Conservation (phyloP, 1,140 invertebrate species). For the Heliconius melpomene region DNA sequence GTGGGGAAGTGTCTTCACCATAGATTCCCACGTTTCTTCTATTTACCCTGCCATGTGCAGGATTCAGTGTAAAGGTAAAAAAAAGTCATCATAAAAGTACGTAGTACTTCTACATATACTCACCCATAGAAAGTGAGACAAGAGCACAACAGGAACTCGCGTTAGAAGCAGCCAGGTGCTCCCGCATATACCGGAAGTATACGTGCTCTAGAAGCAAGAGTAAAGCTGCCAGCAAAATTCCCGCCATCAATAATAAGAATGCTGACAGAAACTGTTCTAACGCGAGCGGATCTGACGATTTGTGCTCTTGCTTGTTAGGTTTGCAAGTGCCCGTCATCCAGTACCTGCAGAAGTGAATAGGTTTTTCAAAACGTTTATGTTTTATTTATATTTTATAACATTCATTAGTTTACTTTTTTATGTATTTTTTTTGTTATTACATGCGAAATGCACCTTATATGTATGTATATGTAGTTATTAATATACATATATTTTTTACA, state of each 20-base stretch:
- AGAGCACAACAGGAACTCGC: slow-evolving; percentile 94
- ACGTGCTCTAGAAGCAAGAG: slow-evolving; percentile 95
- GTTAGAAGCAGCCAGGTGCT: slow-evolving; percentile 93
- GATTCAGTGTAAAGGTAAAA: no score
- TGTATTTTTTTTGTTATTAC: no score
- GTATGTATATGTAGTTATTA: no score
- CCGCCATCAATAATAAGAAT: slow-evolving; percentile 96
- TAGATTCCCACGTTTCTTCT: no score
- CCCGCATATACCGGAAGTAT: slow-evolving; percentile 95
- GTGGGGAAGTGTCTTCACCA: no score
- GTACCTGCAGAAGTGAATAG: slow-evolving; percentile 80
- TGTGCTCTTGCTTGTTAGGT: slow-evolving; percentile 93
- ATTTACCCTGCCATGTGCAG: no score
- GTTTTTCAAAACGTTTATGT: neutral
- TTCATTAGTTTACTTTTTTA: no score
- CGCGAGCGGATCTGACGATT: slow-evolving; percentile 95
- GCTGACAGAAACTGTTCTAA: slow-evolving; percentile 98
- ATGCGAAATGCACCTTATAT: no score
- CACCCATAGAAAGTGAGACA: slow-evolving; percentile 91
- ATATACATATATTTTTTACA: no score
- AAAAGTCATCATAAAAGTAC: neutral
- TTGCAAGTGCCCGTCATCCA: slow-evolving; percentile 99
- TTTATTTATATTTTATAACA: neutral
- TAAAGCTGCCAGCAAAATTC: slow-evolving; percentile 92
- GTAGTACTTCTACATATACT: neutral